Conservation (phyloP, 2,113 vertebrate genomes). For the Cyanistes caeruleus region DNA sequence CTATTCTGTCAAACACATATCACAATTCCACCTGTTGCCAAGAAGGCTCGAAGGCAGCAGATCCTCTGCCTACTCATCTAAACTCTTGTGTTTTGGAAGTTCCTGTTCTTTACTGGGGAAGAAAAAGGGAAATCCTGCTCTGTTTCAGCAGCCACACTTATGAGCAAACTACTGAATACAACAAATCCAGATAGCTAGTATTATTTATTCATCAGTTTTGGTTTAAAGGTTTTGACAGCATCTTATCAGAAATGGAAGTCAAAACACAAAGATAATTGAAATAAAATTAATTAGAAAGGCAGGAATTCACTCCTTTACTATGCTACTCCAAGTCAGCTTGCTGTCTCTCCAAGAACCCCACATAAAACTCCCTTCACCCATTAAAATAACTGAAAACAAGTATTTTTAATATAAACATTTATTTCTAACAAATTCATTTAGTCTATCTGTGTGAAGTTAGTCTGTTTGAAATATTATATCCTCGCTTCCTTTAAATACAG, state of each 20-base stretch:
- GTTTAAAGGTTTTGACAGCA: not conserved
- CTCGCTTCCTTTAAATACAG: not conserved
- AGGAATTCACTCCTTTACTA: not conserved
- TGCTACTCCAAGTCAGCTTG: not conserved
- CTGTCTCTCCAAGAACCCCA: not conserved
- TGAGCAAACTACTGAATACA: not conserved
- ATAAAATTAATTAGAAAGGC: not conserved
- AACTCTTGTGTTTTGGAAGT: not conserved
- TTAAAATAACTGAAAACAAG: not conserved
- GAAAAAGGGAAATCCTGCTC: not conserved
- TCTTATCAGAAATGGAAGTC: not conserved
- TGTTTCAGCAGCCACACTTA: not conserved
- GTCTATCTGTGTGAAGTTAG: not conserved
- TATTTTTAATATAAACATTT: not conserved
- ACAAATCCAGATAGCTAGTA: not conserved
- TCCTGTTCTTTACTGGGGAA: not conserved
- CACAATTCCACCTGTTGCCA: conserved; percentile 19
- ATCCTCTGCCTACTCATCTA: conserved; percentile 17
- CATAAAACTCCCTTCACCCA: not conserved
- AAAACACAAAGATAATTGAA: not conserved
- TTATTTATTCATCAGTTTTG: not conserved
- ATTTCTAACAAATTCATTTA: not conserved
- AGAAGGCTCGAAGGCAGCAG: not conserved
- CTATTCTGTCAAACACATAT: not conserved
- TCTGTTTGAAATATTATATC: not conserved